These are phyloP conservation scores for Argyresthia goedartella DNA, from an alignment of 2,888 invertebrate species.

Conservation along the genomic window DNA sequence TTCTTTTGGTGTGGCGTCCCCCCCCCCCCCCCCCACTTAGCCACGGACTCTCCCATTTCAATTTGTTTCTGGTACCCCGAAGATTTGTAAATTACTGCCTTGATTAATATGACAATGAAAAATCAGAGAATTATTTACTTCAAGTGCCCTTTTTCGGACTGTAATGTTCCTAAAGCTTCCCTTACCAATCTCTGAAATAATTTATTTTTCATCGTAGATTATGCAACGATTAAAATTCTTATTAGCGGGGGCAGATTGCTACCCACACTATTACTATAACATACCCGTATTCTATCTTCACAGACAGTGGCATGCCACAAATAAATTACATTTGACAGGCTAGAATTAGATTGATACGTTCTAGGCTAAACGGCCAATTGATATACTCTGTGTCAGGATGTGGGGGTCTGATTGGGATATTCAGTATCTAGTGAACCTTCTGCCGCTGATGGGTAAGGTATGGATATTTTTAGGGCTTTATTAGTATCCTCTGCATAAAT, in stretches of 20 bases:
- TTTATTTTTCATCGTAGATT: not conserved
- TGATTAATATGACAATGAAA: constrained; percentile 20
- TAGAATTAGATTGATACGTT: constrained; percentile 52
- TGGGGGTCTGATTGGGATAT: constrained; percentile 38
- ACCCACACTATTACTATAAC: no score
- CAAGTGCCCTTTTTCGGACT: no score
- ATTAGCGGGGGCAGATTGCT: constrained; percentile 3
- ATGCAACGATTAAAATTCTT: constrained; percentile 11
- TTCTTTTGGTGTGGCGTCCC: constrained; percentile 43
- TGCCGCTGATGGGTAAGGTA: not conserved
- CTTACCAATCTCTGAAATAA: constrained; percentile 14
- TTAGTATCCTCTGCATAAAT: no score
- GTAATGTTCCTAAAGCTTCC: no score
- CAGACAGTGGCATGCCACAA: constrained; percentile 7
- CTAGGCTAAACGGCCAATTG: constrained; percentile 59
- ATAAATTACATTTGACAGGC: constrained; percentile 58
- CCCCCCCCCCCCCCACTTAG: constrained; percentile 16
- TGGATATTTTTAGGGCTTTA: not conserved
- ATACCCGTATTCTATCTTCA: not conserved
- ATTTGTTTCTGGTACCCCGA: constrained; percentile 29
- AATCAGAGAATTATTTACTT: constrained; percentile 14
- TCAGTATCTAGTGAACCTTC: not conserved
- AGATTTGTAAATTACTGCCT: constrained; percentile 20
- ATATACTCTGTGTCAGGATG: constrained; percentile 43
- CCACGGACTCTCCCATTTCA: constrained; percentile 26